Percentiles rank a stretch among this genome's conserved stretches.
Conservation (phyloP, 92 coral and sea anemone genomes). For the Virgularia gustaviana region DNA sequence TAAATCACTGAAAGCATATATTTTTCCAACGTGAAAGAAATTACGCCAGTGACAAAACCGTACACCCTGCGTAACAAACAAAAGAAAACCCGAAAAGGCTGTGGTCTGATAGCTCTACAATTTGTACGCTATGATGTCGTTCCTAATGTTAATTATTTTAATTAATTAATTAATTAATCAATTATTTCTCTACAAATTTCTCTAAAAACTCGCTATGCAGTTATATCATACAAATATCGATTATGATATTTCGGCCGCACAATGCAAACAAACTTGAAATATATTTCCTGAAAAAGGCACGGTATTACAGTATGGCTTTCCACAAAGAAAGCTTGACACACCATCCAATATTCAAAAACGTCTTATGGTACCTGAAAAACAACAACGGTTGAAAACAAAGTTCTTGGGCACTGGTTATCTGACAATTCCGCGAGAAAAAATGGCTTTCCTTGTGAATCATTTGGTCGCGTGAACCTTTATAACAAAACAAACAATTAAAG, state of each 20-base stretch:
- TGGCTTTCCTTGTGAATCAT: constrained; percentile 51
- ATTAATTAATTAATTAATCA: too few species aligned
- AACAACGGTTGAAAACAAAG: constrained; percentile 41
- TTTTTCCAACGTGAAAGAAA: constrained; percentile 57
- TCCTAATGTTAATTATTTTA: too few species aligned
- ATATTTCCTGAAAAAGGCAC: too few species aligned
- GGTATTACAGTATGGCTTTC: too few species aligned
- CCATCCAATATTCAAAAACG: not conserved
- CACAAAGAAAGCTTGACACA: not conserved
- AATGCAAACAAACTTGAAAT: too few species aligned
- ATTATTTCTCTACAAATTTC: too few species aligned
- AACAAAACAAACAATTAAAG: not conserved
- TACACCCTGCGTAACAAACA: constrained; percentile 52
- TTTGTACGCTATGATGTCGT: not conserved
- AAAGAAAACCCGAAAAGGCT: too few species aligned
- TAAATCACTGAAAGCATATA: constrained; percentile 50
- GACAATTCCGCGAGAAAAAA: constrained; percentile 67
- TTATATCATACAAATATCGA: too few species aligned
- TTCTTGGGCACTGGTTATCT: constrained; percentile 48
- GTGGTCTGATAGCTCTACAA: too few species aligned
- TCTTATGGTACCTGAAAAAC: constrained; percentile 54
- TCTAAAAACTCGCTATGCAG: too few species aligned
- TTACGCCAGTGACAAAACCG: constrained; percentile 61
- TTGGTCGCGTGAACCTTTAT: not conserved
- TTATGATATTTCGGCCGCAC: too few species aligned